Evolutionary conservation across 2,888 invertebrate species (phyloP), one percentile per base, ranked within the genome.

Genomic region (Eledone cirrhosa): DNA sequence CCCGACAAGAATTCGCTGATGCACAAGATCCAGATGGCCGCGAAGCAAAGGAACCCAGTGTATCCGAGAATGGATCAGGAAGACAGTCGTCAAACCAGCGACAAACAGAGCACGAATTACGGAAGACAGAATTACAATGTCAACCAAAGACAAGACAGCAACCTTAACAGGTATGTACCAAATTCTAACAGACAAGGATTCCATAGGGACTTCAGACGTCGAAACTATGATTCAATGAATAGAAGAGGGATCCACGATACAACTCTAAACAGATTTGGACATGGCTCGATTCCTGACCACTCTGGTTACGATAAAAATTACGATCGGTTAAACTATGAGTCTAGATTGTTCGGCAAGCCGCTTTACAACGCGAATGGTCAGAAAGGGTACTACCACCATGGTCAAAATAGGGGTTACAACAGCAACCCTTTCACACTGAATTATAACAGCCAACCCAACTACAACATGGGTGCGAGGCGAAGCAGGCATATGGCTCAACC

Each of bases 61-160:
- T 41, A 33, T 27, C 31, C 24, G 31, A 13, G 72, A 29, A 11
- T 41, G n/a, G 33, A 72, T 22, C 24, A 29, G 13, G 33, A 72
- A 4, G 41, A n/a, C 1, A 72, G 8, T 33, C 31, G 8, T 33
- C 31, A 41, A 41, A 72, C 22, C 11, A n/a, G n/a, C 22, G 41
- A 41, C 67, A 65, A 65, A 2, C 27, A 14, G 29, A 22, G 31
- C 41, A 72, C n/a, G n/a, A 41, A 72, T 41, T 41, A 41, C 11
- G 41, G 41, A 5, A 22, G 72, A 29, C n/a, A 29, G n/a, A 31
- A 72, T 11, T 41, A 72, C n/a, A n/a, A 72, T 22, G 31, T 41
- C 1, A 72, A 16, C 22, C 72, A 72, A 72, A 72, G 72, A 22
- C 31, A 24, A 3, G 72, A 72, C n/a, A 72, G 72, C 29, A 65